Conservation (phyloP, 2,113 vertebrate species). For the Xenopus borealis region DNA sequence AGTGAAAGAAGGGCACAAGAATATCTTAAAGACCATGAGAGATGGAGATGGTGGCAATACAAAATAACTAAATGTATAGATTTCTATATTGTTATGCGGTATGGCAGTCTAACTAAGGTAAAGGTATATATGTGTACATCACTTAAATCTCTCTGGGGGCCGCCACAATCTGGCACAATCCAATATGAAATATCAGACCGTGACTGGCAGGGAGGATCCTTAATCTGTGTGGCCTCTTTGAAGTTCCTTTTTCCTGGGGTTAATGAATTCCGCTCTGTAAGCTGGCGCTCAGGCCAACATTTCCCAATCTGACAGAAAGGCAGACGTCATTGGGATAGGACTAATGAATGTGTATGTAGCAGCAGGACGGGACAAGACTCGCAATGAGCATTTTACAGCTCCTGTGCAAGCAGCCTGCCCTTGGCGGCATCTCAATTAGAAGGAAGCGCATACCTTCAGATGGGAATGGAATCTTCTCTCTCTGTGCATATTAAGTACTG, state of each 20-base stretch:
- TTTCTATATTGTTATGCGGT: too few species aligned
- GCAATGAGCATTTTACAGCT: slow-evolving; percentile 18
- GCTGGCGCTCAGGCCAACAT: slow-evolving; percentile 38
- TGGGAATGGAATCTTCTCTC: background rate
- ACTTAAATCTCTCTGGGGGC: background rate
- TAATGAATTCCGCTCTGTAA: slow-evolving; percentile 49
- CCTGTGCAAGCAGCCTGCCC: background rate
- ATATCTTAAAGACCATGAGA: too few species aligned
- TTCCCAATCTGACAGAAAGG: slow-evolving; percentile 42
- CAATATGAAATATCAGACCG: slow-evolving; percentile 40
- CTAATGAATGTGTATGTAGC: slow-evolving; percentile 33
- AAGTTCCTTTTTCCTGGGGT: slow-evolving; percentile 40
- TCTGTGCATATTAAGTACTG: too few species aligned
- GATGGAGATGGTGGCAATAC: too few species aligned
- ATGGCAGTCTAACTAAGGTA: too few species aligned
- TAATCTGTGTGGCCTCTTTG: slow-evolving; percentile 41
- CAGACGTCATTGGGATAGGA: slow-evolving; percentile 4
- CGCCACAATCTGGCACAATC: background rate
- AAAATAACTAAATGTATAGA: too few species aligned
- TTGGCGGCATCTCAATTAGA: background rate
- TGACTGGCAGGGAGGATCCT: slow-evolving; percentile 36
- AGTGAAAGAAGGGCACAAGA: too few species aligned
- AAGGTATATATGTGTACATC: background rate
- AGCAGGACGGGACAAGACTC: slow-evolving; percentile 20
- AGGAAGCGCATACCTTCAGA: background rate